A percentile compares a stretch with the other conserved stretches of the same genome.
These are phyloP conservation scores for Pseudonaja textilis DNA, from an alignment of 2,113 vertebrate genomes.

Conservation along the genomic window DNA sequence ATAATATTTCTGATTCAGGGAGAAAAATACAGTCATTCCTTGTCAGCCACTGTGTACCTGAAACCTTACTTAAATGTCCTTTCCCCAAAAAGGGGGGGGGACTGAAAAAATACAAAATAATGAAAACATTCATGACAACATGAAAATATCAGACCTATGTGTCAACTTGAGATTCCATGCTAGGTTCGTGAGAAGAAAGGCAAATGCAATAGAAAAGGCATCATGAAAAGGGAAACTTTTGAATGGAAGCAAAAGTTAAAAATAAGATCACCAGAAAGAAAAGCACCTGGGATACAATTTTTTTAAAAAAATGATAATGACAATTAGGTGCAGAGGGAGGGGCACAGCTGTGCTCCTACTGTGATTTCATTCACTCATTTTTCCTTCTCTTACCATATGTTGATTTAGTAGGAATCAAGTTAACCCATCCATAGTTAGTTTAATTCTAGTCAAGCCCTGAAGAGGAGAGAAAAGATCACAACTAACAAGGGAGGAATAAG, in stretches of 20 bases:
- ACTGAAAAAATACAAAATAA: background rate
- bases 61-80: background rate
- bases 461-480: background rate
- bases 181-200: background rate
- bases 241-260: background rate
- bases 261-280: background rate
- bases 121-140: background rate
- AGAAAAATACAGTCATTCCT: background rate
- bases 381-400: background rate
- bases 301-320: background rate
- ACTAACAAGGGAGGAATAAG: background rate
- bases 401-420: background rate
- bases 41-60: background rate
- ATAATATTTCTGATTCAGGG: background rate
- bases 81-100: background rate
- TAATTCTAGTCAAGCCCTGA: background rate
- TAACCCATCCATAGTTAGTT: background rate
- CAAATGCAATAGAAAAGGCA: background rate
- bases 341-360: background rate
- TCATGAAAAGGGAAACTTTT: background rate
- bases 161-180: background rate
- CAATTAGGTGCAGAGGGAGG: background rate
- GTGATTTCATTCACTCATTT: background rate
- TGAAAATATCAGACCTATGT: background rate
- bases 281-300: background rate